Base-by-base conservation (phyloP, 2,888 invertebrate species). In the Macrophya alboannulata region DNA sequence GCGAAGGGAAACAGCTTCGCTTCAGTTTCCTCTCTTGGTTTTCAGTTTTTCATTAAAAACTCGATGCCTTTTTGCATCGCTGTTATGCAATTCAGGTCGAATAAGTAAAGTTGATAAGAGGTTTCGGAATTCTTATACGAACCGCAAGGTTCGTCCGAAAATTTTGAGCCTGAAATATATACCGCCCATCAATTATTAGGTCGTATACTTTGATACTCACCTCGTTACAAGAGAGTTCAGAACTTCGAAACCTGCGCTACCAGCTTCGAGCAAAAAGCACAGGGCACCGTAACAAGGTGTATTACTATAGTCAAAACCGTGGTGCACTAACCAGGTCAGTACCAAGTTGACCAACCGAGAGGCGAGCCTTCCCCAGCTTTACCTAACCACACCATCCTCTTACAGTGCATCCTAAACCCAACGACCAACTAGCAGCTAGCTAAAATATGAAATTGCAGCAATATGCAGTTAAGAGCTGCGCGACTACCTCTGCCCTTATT, bases 401-500 rank as follows among this genome's bases (percentile, higher is more conserved):
- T 40, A 17, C 62, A 81, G 21, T 5, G 43, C 21, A 6, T 43
- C 81, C 81, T 81, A 62, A 81, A 40, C 6, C 81, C 62, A 81
- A 81, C 81, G 81, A 62, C 81, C 81, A 43, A 62, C 81, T 81
- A 59, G 43, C 62, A n/a, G 62, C 59, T 17, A 62, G 68, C 51
- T 89, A 87, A 89, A 89, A 89, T 89, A 89, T 89, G 88, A 89
- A 89, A 89, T 88, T 89, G 88, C 89, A 86, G 89, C 89, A 89
- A 89, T 89, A 89, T 89, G 89, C 89, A 89, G 89, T 89, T 89
- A 89, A 89, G 87, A 88, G 87, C 86, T 86, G 85, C 84, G 86
- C 88, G 8, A n/a, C 45, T 76, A 12, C 55, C 43, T 17, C 21
- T 21, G 17, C 81, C 81, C 59, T 81, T 81, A 62, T 81, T 81